Base-by-base conservation (phyloP, 2,113 vertebrate species). In the Centropus bengalensis region DNA sequence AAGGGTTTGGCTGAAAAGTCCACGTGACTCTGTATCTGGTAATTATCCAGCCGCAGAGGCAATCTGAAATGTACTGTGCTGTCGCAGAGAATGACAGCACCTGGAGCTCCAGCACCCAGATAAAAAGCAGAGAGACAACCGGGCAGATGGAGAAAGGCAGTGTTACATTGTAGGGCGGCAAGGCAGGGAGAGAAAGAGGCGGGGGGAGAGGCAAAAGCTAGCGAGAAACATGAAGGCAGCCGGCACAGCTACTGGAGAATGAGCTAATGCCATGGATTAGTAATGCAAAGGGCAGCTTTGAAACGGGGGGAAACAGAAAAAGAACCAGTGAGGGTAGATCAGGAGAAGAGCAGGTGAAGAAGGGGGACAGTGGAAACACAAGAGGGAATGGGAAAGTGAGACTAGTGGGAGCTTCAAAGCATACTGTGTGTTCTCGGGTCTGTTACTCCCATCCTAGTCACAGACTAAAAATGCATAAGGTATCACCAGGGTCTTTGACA, bases 61-160 rank as follows among this genome's bases (percentile, higher is more conserved):
- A 84, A 96, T 94, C 52, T 80, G 89, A 97, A 97, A 94, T 20
- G 27, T 89, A 96, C 89, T 94, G 78, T 83, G 87, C 95, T 93
- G 73, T 93, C 73, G 66, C 38, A 20, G 74, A 95, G 88, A 95
- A 84, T 93, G 96, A 92, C 83, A 94, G 80, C 88, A 96, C 97
- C 76, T 96, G 95, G 70, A 93, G 94, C 94, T 95, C 82, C 93
- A 93, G 82, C 82, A 86, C 86, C 81, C 91, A 94, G 88, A 96
- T 96, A 85, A 89, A 95, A 95, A 91, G 83, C 38, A 0, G 58
- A 89, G 94, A 87, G 93, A 93, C 88, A 97, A 93, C 92, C 30
- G 60, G 91, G 78, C 38, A 96, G 91, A 97, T 94, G 79, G 88
- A 91, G 91, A 92, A 96, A 97, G 80, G 91, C 68, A 94, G 30